Base-by-base conservation (phyloP, 1,140 invertebrate species). In the Drosophila santomea region DNA sequence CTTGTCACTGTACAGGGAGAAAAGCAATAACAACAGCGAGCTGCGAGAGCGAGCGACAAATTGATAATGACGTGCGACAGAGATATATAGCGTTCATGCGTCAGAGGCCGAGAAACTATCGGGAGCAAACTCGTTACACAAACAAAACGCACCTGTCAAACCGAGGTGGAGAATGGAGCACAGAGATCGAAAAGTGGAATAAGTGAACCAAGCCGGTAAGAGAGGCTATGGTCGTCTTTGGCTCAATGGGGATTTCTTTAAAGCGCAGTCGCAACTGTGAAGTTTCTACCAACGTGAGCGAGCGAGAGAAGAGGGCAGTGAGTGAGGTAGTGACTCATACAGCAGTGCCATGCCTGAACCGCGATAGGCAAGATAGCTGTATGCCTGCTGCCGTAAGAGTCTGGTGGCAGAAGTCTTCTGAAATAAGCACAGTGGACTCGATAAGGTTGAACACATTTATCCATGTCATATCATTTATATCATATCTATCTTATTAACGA, bases 141-240 rank as follows among this genome's bases (percentile, higher is more conserved):
- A 75, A 86, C 71, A 76, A 75, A 86, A 72, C 85, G 75, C 83
- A 88, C 83, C 83, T 86, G 83, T 79, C 83, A 82, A 79, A 81
- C 68, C 14, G 15, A 14, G 15, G 32, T 36, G 15, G 28, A 52
- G 48, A 15, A 32, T 50, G 25, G 48, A 50, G 25, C 25, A 36
- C n/a, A 5, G 5, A 69, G 25, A 43, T 32, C 41, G 14, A 47
- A 3, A 38, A 69, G 47, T 15, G 15, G 4, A 32, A 64, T 20
- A 62, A 43, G 20, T 15, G 15, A 74, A 60, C 36, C 20, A 56
- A 63, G 69, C 69, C 71, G 71, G 71, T 15, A 51, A 69, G 48
- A 35, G 23, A 51, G 57, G 39, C 41, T 45, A 8, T 39, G 28
- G 60, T 68, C 35, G 63, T 32, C 25, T 66, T 48, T 35, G 10